Percentiles rank a stretch among this genome's conserved stretches.
Evolutionary conservation across 1,140 invertebrate species (phyloP).

Genomic region (Capitella teleta): DNA sequence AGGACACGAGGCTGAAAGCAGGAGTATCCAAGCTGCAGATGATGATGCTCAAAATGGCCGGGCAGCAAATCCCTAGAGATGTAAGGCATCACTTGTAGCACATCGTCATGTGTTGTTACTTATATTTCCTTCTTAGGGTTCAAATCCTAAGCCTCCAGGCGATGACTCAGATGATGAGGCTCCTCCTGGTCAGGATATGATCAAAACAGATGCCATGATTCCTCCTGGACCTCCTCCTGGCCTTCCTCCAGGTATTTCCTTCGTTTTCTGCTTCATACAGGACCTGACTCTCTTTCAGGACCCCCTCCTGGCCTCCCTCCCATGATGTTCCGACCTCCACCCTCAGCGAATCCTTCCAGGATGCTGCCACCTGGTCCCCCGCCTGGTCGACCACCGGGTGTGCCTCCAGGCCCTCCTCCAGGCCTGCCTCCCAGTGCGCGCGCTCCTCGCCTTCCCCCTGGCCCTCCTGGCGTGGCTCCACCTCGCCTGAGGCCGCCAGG

Average conservation of each 20-base stretch:
- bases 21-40: conserved; percentile 62
- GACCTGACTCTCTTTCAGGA: conserved; percentile 27
- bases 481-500: conserved; percentile 49
- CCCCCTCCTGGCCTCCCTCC: conserved; percentile 38
- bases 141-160: neutral
- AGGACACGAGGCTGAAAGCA: conserved; percentile 28
- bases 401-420: conserved; percentile 55
- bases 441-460: conserved; percentile 10
- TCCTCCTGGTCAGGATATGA: too few species aligned
- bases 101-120: neutral
- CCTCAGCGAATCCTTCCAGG: conserved; percentile 42
- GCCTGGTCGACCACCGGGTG: conserved; percentile 66
- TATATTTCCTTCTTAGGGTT: neutral
- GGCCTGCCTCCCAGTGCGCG: conserved; percentile 36
- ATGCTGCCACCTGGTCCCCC: conserved; percentile 50
- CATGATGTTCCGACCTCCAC: conserved; percentile 51
- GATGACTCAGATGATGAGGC: too few species aligned
- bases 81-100: neutral
- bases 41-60: conserved; percentile 70
- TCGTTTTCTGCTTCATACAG: too few species aligned
- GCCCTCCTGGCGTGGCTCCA: conserved; percentile 47
- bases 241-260: neutral
- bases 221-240: conserved; percentile 21
- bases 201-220: neutral
- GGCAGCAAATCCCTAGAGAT: conserved; percentile 51